Evolutionary conservation across 2,888 invertebrate genomes (phyloP).

Genomic region (Doris montereyensis): DNA sequence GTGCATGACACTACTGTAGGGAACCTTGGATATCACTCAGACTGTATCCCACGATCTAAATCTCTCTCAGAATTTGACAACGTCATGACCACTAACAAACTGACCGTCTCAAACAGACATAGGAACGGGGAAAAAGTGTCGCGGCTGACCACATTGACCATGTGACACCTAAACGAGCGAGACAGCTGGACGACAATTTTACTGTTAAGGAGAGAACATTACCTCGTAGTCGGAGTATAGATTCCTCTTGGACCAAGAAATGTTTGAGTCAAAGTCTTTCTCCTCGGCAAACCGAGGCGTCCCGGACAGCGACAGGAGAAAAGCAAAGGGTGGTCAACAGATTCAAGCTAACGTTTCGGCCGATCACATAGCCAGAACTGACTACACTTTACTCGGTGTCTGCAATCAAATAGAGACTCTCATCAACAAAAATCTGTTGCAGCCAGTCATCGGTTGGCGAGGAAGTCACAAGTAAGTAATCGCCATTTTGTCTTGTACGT

Average conservation of each 20-base stretch:
- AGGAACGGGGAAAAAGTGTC: neutral
- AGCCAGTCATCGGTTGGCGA: conserved; percentile 57
- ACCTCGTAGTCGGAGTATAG: neutral
- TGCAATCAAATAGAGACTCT: conserved; percentile 67
- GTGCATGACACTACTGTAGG: too few species aligned
- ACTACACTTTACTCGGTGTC: conserved; percentile 65
- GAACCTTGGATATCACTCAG: too few species aligned
- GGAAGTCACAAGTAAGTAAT: conserved; percentile 49
- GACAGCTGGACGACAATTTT: neutral
- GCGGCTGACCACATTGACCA: neutral
- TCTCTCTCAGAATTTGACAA: neutral
- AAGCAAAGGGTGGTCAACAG: too few species aligned
- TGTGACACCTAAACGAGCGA: neutral
- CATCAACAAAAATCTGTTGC: conserved; percentile 62
- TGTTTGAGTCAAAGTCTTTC: too few species aligned
- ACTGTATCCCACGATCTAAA: neutral
- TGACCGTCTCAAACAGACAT: neutral
- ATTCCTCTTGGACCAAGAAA: too few species aligned
- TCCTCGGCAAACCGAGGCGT: too few species aligned
- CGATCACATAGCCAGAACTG: conserved; percentile 47
- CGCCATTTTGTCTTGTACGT: too few species aligned
- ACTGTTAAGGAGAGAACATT: neutral
- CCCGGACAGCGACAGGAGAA: too few species aligned
- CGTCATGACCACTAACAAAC: neutral
- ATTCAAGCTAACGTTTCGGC: too few species aligned